Conservation (phyloP, 2,113 vertebrate species). For the Rhombomys opimus region DNA sequence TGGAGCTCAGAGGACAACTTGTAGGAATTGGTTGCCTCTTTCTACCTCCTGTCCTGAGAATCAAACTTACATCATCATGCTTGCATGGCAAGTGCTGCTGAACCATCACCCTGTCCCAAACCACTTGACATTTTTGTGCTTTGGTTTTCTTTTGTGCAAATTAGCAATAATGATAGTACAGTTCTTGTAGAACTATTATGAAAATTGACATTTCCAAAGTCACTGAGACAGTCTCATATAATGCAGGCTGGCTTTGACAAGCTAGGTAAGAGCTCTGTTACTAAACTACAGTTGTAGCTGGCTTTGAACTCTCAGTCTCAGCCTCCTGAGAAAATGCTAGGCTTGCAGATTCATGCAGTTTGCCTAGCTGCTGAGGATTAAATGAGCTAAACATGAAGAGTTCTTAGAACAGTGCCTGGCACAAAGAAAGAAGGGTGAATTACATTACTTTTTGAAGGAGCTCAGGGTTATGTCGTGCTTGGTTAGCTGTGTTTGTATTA, state of each 20-base stretch:
- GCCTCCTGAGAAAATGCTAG: neutral
- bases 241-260: neutral
- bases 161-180: constrained; percentile 30
- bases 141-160: constrained; percentile 34
- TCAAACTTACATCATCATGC: neutral
- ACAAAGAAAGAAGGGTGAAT: neutral
- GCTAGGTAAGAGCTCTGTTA: neutral
- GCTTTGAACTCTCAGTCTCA: neutral
- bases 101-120: neutral
- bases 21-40: neutral
- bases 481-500: constrained; percentile 14
- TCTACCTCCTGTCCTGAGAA: neutral
- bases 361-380: neutral
- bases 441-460: constrained; percentile 11
- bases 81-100: neutral
- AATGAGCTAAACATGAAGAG: constrained; percentile 30
- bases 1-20: neutral
- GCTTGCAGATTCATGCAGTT: no score
- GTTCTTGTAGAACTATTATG: neutral
- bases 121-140: constrained; percentile 24
- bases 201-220: neutral
- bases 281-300: neutral
- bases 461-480: neutral
- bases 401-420: constrained; percentile 10
- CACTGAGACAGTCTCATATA: neutral